phyloP scores from a whole-genome alignment of 1,140 invertebrate species.

The Macrobrachium nipponense region DNA sequence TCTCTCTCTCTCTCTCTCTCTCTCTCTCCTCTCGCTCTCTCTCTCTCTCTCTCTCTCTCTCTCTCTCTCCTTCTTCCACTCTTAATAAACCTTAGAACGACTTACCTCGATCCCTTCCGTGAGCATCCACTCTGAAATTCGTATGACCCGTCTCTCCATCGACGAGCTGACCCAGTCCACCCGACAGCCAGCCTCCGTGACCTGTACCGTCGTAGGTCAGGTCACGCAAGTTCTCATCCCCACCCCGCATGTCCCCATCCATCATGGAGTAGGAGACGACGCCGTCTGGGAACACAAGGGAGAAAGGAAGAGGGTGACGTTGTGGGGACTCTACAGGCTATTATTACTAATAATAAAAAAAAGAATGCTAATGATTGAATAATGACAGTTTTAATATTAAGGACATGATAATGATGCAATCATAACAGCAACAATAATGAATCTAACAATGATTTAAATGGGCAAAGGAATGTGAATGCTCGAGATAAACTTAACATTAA shows the following conservation, averaged over 20 bases:
- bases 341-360: neutral
- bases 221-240: constrained; percentile 52
- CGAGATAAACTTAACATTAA: no score
- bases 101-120: constrained; percentile 32
- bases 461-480: no score
- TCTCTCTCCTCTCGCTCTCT: neutral
- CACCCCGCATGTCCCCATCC: constrained; percentile 34
- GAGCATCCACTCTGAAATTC: constrained; percentile 44
- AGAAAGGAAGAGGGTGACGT: neutral
- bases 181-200: constrained; percentile 27
- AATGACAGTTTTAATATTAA: neutral
- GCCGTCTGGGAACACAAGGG: constrained; percentile 29
- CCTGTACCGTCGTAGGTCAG: constrained; percentile 54
- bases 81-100: neutral
- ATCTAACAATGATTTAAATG: no score
- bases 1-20: neutral
- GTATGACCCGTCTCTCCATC: constrained; percentile 45
- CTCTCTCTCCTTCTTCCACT: neutral
- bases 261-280: constrained; percentile 47
- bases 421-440: no score
- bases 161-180: constrained; percentile 45
- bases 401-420: no score
- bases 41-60: constrained; percentile 2
- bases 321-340: neutral
- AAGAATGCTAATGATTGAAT: neutral